A percentile compares a stretch with the other conserved stretches of the same genome.
Evolutionary conservation across 2,113 vertebrate species (phyloP).

Genomic region (Tychaedon coryphoeus): DNA sequence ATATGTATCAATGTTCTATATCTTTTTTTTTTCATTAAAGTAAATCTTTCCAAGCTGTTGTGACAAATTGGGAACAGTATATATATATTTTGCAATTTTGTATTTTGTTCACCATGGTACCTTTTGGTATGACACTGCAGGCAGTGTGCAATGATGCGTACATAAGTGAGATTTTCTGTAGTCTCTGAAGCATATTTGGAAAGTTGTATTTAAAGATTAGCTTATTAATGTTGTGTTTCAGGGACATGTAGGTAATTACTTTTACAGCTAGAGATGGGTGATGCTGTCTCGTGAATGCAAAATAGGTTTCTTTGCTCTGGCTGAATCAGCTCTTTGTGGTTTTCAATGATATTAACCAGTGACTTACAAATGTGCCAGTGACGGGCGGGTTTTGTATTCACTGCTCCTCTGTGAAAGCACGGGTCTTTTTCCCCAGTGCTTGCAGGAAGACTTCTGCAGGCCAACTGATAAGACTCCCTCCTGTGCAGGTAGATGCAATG

Average conservation of each 20-base stretch:
- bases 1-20: not conserved
- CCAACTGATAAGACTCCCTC: conserved; percentile 63
- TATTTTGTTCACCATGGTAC: not conserved
- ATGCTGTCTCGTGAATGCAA: conserved; percentile 26
- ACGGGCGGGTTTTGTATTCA: conserved; percentile 16
- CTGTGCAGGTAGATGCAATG: conserved; percentile 58
- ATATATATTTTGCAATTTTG: not conserved
- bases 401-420: conserved; percentile 1
- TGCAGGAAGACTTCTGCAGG: conserved; percentile 61
- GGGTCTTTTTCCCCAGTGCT: conserved; percentile 11
- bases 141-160: not conserved
- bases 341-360: conserved; percentile 33
- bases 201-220: conserved; percentile 59
- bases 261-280: conserved; percentile 35
- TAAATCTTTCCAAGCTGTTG: not conserved
- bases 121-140: not conserved
- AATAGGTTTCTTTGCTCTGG: conserved; percentile 44
- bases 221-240: conserved; percentile 66
- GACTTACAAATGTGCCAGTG: conserved; percentile 40
- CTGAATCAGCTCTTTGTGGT: conserved; percentile 51
- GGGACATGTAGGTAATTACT: conserved; percentile 63
- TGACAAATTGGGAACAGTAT: not conserved
- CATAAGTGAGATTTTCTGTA: conserved; percentile 3
- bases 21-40: not conserved
- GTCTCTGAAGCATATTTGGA: conserved; percentile 48